Percentiles rank a stretch among this genome's conserved stretches.
phyloP scores from a whole-genome alignment of 2,113 vertebrate species.

The Stictonetta naevosa region DNA sequence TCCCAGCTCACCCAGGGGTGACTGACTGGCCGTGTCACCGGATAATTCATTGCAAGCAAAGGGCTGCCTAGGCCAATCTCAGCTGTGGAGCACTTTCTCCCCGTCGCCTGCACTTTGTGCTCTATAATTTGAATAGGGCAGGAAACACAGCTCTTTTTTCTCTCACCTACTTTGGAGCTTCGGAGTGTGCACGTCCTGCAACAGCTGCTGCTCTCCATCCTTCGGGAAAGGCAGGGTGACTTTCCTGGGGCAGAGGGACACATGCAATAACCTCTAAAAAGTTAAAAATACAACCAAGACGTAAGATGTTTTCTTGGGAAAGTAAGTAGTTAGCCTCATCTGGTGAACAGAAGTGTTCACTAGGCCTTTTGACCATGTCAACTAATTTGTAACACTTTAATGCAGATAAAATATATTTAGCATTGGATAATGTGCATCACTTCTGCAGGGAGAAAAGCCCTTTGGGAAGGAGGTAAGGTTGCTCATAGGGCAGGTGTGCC shows the following conservation, averaged over 20 bases:
- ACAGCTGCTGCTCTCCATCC: not conserved
- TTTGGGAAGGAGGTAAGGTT: not conserved
- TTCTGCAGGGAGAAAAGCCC: not conserved
- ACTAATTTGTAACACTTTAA: not conserved
- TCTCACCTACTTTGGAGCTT: not conserved
- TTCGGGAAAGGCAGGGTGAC: rapidly evolving
- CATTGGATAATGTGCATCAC: not conserved
- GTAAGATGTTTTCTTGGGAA: not conserved
- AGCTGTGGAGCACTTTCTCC: not conserved
- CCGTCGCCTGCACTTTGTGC: not conserved
- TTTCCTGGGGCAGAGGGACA: not conserved
- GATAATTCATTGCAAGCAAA: not conserved
- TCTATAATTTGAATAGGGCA: not conserved
- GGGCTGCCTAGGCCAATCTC: not conserved
- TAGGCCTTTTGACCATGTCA: not conserved
- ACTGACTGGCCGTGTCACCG: not conserved
- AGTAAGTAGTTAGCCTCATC: not conserved
- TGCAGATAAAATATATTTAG: not conserved
- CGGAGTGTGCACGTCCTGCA: not conserved
- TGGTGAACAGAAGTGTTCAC: not conserved
- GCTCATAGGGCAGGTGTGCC: not conserved
- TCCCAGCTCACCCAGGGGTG: rapidly evolving
- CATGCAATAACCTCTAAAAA: not conserved
- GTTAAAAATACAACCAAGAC: not conserved
- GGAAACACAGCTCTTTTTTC: not conserved